Evolutionary conservation across 2,888 invertebrate genomes (phyloP).

Genomic region (Apotomis capreana): DNA sequence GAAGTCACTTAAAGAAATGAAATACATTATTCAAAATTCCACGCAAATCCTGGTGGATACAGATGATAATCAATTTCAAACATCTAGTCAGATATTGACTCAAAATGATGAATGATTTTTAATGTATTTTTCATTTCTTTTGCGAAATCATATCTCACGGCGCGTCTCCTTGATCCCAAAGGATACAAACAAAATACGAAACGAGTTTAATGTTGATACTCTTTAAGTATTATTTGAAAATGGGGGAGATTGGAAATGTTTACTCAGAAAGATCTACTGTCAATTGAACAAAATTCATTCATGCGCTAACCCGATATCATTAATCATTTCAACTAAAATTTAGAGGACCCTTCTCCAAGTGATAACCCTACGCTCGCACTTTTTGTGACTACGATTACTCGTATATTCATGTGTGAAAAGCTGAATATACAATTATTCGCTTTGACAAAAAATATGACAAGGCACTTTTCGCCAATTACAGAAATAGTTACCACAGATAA

Average conservation of each 20-base stretch:
- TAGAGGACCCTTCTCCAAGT: constrained; percentile 48
- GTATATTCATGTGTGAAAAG: constrained; percentile 29
- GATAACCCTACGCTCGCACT: constrained; percentile 34
- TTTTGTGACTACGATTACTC: constrained; percentile 31
- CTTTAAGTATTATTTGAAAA: constrained; percentile 64
- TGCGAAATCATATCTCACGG: constrained; percentile 47
- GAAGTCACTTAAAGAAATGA: not conserved
- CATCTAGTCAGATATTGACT: constrained; percentile 32
- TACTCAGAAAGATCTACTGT: constrained; percentile 65
- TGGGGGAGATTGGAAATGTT: constrained; percentile 66
- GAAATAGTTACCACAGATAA: not conserved
- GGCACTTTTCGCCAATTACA: constrained; percentile 3
- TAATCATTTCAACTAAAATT: constrained; percentile 73
- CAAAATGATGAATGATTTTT: constrained; percentile 47
- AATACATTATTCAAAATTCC: constrained; percentile 8
- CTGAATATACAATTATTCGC: constrained; percentile 27
- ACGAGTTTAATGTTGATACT: constrained; percentile 58
- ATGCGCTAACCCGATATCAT: constrained; percentile 70
- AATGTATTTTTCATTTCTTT: constrained; percentile 58
- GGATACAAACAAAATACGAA: constrained; percentile 63
- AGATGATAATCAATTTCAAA: constrained; percentile 35
- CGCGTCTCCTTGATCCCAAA: constrained; percentile 53
- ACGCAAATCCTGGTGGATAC: constrained; percentile 22
- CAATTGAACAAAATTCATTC: constrained; percentile 74
- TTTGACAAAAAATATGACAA: constrained; percentile 23